Base-by-base conservation (phyloP, 2,113 vertebrate genomes). In the Colossoma macropomum region DNA sequence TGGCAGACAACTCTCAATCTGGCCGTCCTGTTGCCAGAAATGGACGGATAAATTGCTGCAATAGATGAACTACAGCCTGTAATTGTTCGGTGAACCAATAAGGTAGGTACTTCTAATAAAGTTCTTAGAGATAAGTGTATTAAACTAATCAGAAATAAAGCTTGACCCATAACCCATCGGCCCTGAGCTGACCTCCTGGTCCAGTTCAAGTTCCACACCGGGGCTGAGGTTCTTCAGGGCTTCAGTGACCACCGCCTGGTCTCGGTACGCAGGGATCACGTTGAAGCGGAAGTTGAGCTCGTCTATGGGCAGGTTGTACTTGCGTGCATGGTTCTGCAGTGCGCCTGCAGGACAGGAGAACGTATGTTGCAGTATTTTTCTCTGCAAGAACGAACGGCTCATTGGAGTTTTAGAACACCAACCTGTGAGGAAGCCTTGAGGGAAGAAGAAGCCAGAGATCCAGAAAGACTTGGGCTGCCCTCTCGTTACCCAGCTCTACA, bases 261-360 rank as follows among this genome's bases (percentile, higher is more conserved):
- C 95, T 68, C 95, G 91, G 83, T 95, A 97, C 6, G 4, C 10
- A 0, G 95, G 92, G 65, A 95, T 38, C 70, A 96, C 0, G 28
- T 91, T 95, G 83, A 95, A 97, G 70, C 89, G 89, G 81, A 97
- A 97, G 85, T 79, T 95, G 69, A 97, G 94, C 87, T 97, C 96
- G 3, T 97, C 96, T 6, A 96, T 96, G 60, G 96, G 95, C 82
- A 96, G 85, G 85, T 94, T 96, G 83, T 96, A 95, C 59, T 89
- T 93, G 4, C 96, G 90, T 32, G 96, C 93, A 8, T 97, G 95
- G 88, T 96, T 97, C 89, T 97, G 96, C 82, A 96, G 93, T 15
- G 93, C 95, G 9, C 95, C 96, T 94, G 45, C 1, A 59, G 38
- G 28, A 63, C 17, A 81, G n/a, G 81, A 74, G 25, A 19, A 30